Base-by-base conservation (phyloP, 2,113 vertebrate species). In the Sorex fumeus region DNA sequence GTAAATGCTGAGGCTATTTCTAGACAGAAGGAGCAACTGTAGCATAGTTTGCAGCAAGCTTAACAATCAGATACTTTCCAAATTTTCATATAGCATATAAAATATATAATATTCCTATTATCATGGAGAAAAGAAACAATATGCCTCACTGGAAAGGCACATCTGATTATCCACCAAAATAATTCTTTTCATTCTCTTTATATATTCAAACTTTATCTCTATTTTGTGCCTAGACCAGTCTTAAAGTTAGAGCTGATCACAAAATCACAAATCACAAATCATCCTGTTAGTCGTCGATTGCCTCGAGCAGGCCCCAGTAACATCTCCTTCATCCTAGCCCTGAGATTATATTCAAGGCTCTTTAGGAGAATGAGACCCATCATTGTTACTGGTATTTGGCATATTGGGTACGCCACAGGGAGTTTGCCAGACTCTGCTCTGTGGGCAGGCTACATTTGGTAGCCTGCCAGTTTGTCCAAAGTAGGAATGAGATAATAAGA, bases 1-100 rank as follows among this genome's bases (percentile, higher is more conserved):
- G 82, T 34, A 91, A 95, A 90, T 77, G 57, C 32, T 81, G 47
- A 30, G 72, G 78, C 10, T 76, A 80, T 91, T 96, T 95, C 69
- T 92, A 66, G 80, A 78, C 23, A 40, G 28, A 21, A 64, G 47
- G 21, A 78, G 12, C 34, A 84, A 82, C 86, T 7, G 0, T 84
- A 84, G 45, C 70, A 40, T 10, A 88, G 74, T 57, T 92, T 92
- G 8, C 32, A 84, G 28, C 50, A 47, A 27, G 40, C 47, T 91
- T 93, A 70, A 34, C 60, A 77, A 53, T 10, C 18, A 95, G 27
- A 32, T 32, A 47, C 43, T 86, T 95, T 71, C 25, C 10, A 94
- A 80, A 45, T 34, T 91, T 15, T 32, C 19, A 9, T 67, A 91
- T 53, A 64, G 40, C 50, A 87, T 3, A 43, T 28, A 78, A 50